Evolutionary conservation across 2,888 invertebrate species (phyloP), one percentile per base, ranked within the genome.

Genomic region (Pristionchus japonicus): DNA sequence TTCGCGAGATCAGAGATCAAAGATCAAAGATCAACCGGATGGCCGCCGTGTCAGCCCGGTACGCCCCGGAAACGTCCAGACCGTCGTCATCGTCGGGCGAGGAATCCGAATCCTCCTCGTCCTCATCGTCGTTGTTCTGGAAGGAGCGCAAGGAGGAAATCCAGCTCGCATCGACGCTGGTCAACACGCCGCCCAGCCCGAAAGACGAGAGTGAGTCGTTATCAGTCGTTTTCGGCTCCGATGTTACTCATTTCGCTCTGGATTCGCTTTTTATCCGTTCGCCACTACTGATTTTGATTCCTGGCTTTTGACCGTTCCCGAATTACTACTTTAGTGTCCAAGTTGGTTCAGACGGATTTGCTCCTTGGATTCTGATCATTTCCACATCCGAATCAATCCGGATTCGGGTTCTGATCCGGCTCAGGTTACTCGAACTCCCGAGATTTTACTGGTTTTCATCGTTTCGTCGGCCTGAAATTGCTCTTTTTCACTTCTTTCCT

Each of bases 21-120:
- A 77, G 77, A 77, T 88, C 88, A 85, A n/a, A n/a, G n/a, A n/a
- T n/a, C 87, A 43, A 7, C 52, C 57, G 15, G 31, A 74, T 87
- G 43, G 70, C 70, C 17, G 52, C 87, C 17, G 34, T 80, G 40
- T 74, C 74, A 11, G 34, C 77, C 43, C 43, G 43, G n/a, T 77
- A 77, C 77, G 40, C 43, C 20, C n/a, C 77, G 27, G 43, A n/a
- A 0, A 1, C 27, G 27, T 77, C 77, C n/a, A 20, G 43, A n/a
- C 77, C 43, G 0, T 43, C 77, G 13, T 77, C 77, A 6, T 43
- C 77, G 23, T 77, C 77, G 15, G 77, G 43, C 13, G 77, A 77
- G 77, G 77, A 77, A 27, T 77, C 77, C 3, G 77, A 77, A 27
- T 77, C 77, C 43, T 37, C 17, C 70, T 70, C 70, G 37, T 31